Evolutionary conservation across 1,140 invertebrate species (phyloP), one percentile per base, ranked within the genome.

Genomic region (honey bee (Apis mellifera)): DNA sequence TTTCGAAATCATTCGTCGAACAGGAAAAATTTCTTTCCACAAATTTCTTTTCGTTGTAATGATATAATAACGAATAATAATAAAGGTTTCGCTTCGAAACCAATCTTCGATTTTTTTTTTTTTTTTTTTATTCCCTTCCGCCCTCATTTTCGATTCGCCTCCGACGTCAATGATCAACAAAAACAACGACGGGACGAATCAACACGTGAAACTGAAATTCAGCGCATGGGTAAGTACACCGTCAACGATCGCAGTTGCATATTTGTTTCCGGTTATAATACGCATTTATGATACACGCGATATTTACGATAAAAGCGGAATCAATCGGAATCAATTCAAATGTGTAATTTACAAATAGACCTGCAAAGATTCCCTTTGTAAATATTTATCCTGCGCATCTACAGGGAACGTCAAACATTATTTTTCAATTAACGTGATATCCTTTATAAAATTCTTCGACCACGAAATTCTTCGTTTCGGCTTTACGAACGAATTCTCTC

Each of bases 301-400:
- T n/a, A 50, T 74, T 60, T 19, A 23, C 72, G 8, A 15, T 23
- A 15, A 59, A 42, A 73, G 55, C 59, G 62, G 8, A 50, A 23
- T 74, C 13, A 48, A 62, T 48, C 9, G 50, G 8, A 17, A 60
- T 11, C 32, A n/a, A 52, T 52, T 26, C 12, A n/a, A 50, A 50
- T 50, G 21, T 62, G n/a, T 73, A 62, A 74, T 62, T 62, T 62
- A 17, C 72, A 62, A 74, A 74, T 26, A 60, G 32, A n/a, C 11
- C 1, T 15, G 19, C 23, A 52, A 52, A 26, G 54, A 57, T 21
- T 54, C 48, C 9, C 26, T 5, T 1, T 19, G 42, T 9, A 73
- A 73, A 73, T 15, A 21, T 26, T 71, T 55, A 12, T 17, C 23
- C 8, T 2, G 26, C 19, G 9, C 13, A 4, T n/a, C 26, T 65